Evolutionary conservation across 2,888 invertebrate genomes (phyloP).

Genomic region (Caenorhabditis doughertyi): DNA sequence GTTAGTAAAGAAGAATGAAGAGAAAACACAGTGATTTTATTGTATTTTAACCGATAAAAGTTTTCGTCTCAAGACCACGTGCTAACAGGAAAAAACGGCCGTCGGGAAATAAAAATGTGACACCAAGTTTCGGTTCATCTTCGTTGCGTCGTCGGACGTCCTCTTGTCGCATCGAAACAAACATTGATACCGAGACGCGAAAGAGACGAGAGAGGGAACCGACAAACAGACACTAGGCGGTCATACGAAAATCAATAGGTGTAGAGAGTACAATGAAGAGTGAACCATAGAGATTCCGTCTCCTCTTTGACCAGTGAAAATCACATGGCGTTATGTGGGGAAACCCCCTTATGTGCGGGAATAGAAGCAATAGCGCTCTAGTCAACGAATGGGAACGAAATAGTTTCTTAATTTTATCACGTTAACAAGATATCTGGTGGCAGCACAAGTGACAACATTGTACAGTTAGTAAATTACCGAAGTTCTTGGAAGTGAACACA

Average conservation of each 20-base stretch:
- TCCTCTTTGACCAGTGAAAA: slow-evolving; percentile 51
- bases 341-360: slow-evolving; percentile 42
- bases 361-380: slow-evolving; percentile 46
- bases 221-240: slow-evolving; percentile 42
- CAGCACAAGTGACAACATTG: slow-evolving; percentile 9
- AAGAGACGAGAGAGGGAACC: slow-evolving; percentile 32
- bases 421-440: slow-evolving; percentile 10
- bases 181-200: slow-evolving; percentile 55
- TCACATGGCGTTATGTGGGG: slow-evolving; percentile 56
- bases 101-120: slow-evolving; percentile 41
- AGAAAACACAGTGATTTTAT: slow-evolving; percentile 20
- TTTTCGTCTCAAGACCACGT: slow-evolving; percentile 54
- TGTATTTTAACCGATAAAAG: slow-evolving; percentile 42
- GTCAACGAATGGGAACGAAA: slow-evolving; percentile 13
- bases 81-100: slow-evolving; percentile 39
- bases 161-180: slow-evolving; percentile 52
- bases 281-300: slow-evolving; percentile 22
- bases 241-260: slow-evolving; percentile 36
- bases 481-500: too few species aligned
- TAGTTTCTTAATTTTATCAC: slow-evolving; percentile 15
- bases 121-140: slow-evolving; percentile 50
- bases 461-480: slow-evolving; percentile 15
- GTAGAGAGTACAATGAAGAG: background rate
- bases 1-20: slow-evolving; percentile 3
- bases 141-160: slow-evolving; percentile 37